Evolutionary conservation across 2,113 vertebrate genomes (phyloP), one percentile per base, ranked within the genome.

Genomic region (Halichoerus grypus): DNA sequence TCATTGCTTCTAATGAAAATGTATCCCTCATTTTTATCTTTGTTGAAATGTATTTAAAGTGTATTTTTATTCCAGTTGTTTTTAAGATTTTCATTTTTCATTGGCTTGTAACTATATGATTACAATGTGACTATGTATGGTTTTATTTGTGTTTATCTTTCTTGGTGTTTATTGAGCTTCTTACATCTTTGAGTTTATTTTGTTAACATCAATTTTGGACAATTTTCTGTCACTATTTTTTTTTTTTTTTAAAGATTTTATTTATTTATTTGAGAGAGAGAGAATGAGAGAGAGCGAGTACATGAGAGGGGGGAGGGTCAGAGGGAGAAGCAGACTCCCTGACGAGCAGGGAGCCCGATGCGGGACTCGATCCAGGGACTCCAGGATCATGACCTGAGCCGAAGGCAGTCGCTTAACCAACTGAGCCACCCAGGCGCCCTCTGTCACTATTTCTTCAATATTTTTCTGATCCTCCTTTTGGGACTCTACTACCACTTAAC

Each of bases 101-200:
- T 26, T 67, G 19, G 2, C 74, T 88, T 84, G 51, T 26, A 88
- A 67, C 18, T 63, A 46, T 77, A 76, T 88, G 8, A 7, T 81
- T 82, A 31, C 22, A 76, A 11, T 51, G 2, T 84, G 2, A 33
- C 87, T 67, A 53, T 10, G 9, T 86, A 16, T 63, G 53, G 86
- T 95, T 97, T 94, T 86, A 42, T 65, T 63, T 95, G 6, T 94
- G 28, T 94, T 90, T 94, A n/a, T 39, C 9, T 77, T 79, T 82
- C n/a, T 92, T 71, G 36, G 4, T 0, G 10, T 79, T 84, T 11
- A 71, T 5, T 76, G 13, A 94, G 3, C 28, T 80, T 82, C 18
- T 81, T 80, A 49, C 3, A 33, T 74, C 4, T 49, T 86, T 76
- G 12, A 87, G 8, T 92, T 79, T 92, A 63, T 90, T 55, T 76